phyloP scores from a whole-genome alignment of 1,140 invertebrate species.

The Heterodera schachtii region DNA sequence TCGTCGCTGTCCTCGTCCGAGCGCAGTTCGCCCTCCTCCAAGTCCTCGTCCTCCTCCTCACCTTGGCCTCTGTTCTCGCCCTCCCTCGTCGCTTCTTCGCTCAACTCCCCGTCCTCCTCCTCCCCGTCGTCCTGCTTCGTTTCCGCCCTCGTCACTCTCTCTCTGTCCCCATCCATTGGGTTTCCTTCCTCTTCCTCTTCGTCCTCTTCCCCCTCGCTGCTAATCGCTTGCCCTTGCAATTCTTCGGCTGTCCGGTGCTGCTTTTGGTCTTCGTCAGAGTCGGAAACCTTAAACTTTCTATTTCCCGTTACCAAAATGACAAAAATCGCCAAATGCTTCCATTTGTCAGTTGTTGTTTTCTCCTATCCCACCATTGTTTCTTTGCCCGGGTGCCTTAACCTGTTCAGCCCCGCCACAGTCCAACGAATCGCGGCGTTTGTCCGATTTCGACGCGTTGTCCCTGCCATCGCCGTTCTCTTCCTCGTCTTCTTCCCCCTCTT shows the following conservation, averaged over 20 bases:
- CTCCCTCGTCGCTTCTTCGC: not conserved
- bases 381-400: no score
- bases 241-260: not conserved
- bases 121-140: conserved; percentile 3
- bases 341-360: not conserved
- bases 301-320: not conserved
- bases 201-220: not conserved
- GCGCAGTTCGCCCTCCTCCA: conserved; percentile 11
- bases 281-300: not conserved
- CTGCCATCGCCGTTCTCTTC: not conserved
- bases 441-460: not conserved
- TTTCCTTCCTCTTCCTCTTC: no score
- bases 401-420: not conserved
- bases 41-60: not conserved
- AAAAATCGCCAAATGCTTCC: not conserved
- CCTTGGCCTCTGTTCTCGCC: not conserved
- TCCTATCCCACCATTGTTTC: not conserved
- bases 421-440: not conserved
- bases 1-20: conserved; percentile 6
- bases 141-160: not conserved
- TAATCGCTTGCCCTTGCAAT: conserved; percentile 3
- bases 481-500: conserved; percentile 5
- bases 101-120: not conserved
- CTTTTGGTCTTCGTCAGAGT: not conserved
- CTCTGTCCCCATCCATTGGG: not conserved